Base-by-base conservation (phyloP, 2,797 vertebrate species). In the Apodemus agrarius region DNA sequence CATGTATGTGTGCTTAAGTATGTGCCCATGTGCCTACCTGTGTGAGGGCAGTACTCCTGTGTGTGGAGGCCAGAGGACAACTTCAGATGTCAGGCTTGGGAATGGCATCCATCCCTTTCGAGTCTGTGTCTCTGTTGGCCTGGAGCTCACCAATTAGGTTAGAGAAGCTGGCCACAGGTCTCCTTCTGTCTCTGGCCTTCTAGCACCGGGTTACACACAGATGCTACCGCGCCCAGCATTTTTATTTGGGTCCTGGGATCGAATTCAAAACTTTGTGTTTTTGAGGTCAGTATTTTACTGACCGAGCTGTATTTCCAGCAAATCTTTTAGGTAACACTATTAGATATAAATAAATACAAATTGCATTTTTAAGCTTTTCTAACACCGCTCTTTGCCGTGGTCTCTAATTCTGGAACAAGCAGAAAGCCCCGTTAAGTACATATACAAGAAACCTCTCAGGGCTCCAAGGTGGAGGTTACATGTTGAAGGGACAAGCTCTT, bases 281-380 rank as follows among this genome's bases (percentile, higher is more conserved):
- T 31, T 75, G 54, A 76, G 72, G 37, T 57, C 21, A 89, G 37
- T 75, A 75, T 61, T 89, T 75, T 46, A 61, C 37, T 2, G 3
- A 46, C 86, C 34, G 69, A 89, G 6, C 52, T 69, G 46, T 57
- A 37, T 61, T 54, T 37, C 29, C 21, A 46, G 26, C 37, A 43
- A 89, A 40, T 9, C 54, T 59, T 91, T 67, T 86, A 67, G 95
- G 61, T 63, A 52, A 54, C 6, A 26, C 14, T 6, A 14, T 52
- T 61, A 29, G 76, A 40, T 57, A 69, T 26, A 11, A 17, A 22
- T 52, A 95, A 69, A 43, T 76, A 14, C 54, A 84, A 74, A 46
- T 43, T 52, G 67, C 21, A 10, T 22, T 69, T 65, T 65, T 91
- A 89, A 86, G 65, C 84, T 52, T 94, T 78, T 80, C 43, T 95